These are phyloP conservation scores for Damaliscus lunatus DNA, from an alignment of 2,113 vertebrate genomes.

Conservation along the genomic window DNA sequence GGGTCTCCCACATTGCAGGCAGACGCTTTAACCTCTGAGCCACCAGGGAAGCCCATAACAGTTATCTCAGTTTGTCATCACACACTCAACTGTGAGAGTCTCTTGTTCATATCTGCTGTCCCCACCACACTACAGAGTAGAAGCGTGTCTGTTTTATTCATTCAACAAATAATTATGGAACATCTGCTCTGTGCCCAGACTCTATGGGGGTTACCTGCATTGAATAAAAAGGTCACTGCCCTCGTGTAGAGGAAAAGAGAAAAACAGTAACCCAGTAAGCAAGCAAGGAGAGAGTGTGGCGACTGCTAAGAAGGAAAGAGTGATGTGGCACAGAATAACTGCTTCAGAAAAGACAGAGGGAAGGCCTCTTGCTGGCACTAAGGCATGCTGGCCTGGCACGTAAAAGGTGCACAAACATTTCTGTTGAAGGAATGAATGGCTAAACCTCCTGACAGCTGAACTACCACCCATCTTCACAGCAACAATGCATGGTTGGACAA, in stretches of 20 bases:
- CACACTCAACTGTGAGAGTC: not conserved
- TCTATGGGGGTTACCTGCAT: not conserved
- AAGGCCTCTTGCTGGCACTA: not conserved
- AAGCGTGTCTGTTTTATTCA: not conserved
- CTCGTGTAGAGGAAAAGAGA: not conserved
- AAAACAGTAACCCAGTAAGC: not conserved
- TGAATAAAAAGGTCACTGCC: not conserved
- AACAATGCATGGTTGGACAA: not conserved
- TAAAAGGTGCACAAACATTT: not conserved
- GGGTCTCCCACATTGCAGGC: too few relatives aligned
- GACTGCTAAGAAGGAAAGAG: not conserved
- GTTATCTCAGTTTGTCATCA: not conserved
- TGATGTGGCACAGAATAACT: not conserved
- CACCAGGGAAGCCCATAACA: not conserved
- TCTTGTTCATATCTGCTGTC: not conserved
- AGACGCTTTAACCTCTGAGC: too few relatives aligned
- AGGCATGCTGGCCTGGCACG: not conserved
- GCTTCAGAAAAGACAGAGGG: not conserved
- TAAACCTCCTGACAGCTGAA: not conserved
- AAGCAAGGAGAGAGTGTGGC: not conserved
- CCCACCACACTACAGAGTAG: not conserved
- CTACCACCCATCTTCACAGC: not conserved
- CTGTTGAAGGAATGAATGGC: not conserved
- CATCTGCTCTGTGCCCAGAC: not conserved
- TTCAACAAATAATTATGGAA: not conserved